Percentiles rank a stretch among this genome's conserved stretches.
These are phyloP conservation scores for Eolophus roseicapilla DNA, from an alignment of 2,113 vertebrate genomes.

Conservation along the genomic window DNA sequence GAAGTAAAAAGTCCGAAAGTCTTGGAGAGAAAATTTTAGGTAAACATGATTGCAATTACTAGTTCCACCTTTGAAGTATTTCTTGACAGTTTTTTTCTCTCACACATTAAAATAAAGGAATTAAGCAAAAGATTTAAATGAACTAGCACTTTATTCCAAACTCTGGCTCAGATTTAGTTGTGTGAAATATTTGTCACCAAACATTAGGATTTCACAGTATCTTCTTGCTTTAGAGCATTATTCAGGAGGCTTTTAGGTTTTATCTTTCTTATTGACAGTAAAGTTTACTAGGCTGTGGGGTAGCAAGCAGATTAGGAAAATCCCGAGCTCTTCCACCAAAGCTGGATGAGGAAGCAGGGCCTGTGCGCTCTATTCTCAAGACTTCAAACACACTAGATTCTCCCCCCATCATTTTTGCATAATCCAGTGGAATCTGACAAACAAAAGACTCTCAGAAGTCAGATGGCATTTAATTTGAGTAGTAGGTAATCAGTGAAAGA, in stretches of 20 bases:
- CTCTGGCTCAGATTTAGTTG: not conserved
- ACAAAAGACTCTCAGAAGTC: slow-evolving; percentile 65
- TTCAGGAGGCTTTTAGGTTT: slow-evolving; percentile 32
- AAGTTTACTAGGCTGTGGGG: slow-evolving; percentile 45
- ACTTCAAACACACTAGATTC: slow-evolving; percentile 57
- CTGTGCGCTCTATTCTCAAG: slow-evolving; percentile 39
- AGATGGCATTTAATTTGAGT: slow-evolving; percentile 67
- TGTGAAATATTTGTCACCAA: slow-evolving; percentile 24
- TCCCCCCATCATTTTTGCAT: slow-evolving; percentile 56
- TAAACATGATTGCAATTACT: not conserved
- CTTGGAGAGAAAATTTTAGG: not conserved
- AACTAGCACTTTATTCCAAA: not conserved
- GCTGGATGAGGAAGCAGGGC: slow-evolving; percentile 18
- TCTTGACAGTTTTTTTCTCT: not conserved
- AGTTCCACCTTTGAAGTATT: not conserved
- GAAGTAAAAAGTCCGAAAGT: slow-evolving; percentile 7
- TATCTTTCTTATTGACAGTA: slow-evolving; percentile 37
- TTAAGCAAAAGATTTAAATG: not conserved
- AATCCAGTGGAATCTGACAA: slow-evolving; percentile 69
- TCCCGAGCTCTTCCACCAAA: slow-evolving; percentile 13
- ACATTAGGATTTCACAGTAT: not conserved
- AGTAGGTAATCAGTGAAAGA: slow-evolving; percentile 66
- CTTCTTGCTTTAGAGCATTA: slow-evolving; percentile 24
- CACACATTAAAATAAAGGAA: not conserved
- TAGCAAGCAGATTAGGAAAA: slow-evolving; percentile 61